A percentile compares a stretch with the other conserved stretches of the same genome.
Evolutionary conservation across 2,113 vertebrate genomes (phyloP).

Genomic region (Psittacus erithacus): DNA sequence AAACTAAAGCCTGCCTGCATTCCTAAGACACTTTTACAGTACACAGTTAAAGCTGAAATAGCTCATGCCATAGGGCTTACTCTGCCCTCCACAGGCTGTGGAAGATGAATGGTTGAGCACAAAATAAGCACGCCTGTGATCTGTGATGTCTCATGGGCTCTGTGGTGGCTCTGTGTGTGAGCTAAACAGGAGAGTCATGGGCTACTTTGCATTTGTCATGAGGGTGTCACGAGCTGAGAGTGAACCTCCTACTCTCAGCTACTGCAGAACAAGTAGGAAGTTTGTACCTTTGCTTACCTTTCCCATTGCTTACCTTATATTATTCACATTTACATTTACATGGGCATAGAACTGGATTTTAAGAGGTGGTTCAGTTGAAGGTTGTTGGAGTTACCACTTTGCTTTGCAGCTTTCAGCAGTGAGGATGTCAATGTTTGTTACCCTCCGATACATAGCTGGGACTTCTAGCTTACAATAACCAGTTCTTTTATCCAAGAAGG

Average conservation of each 20-base stretch:
- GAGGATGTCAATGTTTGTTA: neutral
- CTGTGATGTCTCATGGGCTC: neutral
- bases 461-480: neutral
- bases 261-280: neutral
- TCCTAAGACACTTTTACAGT: neutral
- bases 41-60: neutral
- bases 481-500: neutral
- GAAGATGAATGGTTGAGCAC: neutral
- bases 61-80: neutral
- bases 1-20: neutral
- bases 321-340: neutral
- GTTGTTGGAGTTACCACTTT: neutral
- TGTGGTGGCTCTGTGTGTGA: rapidly evolving
- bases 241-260: neutral
- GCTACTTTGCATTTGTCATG: neutral
- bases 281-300: neutral
- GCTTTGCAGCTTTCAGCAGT: neutral
- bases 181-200: neutral
- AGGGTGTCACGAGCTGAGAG: neutral
- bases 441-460: neutral
- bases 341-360: neutral
- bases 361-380: neutral
- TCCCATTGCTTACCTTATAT: neutral
- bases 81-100: neutral
- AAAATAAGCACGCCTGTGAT: neutral